These are phyloP conservation scores for Buphagus erythrorhynchus DNA, from an alignment of 2,797 vertebrate genomes.

Conservation along the genomic window DNA sequence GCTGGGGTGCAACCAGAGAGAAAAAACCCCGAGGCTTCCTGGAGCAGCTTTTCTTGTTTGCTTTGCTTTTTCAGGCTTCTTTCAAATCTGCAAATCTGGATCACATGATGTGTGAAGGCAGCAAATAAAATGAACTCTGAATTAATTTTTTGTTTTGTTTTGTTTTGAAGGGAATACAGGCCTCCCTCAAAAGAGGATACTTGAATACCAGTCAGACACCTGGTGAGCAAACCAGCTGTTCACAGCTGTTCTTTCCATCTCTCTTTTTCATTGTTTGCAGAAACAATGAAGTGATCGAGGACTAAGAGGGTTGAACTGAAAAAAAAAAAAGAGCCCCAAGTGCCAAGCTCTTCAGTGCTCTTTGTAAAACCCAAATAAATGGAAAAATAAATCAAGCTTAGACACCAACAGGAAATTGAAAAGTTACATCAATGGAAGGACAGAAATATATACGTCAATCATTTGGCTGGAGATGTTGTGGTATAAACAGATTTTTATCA, in stretches of 20 bases:
- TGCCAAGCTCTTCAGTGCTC: constrained; percentile 58
- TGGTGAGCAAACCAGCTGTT: constrained; percentile 40
- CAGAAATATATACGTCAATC: constrained; percentile 67
- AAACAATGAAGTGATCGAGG: constrained; percentile 65
- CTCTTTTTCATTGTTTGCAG: constrained; percentile 67
- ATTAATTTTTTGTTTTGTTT: background rate
- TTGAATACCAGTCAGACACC: constrained; percentile 33
- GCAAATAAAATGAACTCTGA: background rate
- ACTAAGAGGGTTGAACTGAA: constrained; percentile 49
- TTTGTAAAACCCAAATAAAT: constrained; percentile 71
- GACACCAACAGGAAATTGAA: constrained; percentile 74
- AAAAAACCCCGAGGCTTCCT: background rate
- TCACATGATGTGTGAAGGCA: background rate
- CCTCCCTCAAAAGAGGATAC: background rate
- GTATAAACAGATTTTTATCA: constrained; percentile 71
- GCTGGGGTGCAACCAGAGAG: background rate
- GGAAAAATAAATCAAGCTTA: constrained; percentile 72
- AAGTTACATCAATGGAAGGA: constrained; percentile 69
- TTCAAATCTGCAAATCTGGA: background rate
- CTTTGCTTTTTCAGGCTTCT: background rate
- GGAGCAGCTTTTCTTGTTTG: background rate
- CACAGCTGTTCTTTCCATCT: constrained; percentile 63
- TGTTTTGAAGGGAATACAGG: background rate
- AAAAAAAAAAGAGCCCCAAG: constrained; percentile 30
- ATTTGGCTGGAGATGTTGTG: constrained; percentile 63